phyloP scores from a whole-genome alignment of 2,888 invertebrate genomes.

The Tinea trinotella region DNA sequence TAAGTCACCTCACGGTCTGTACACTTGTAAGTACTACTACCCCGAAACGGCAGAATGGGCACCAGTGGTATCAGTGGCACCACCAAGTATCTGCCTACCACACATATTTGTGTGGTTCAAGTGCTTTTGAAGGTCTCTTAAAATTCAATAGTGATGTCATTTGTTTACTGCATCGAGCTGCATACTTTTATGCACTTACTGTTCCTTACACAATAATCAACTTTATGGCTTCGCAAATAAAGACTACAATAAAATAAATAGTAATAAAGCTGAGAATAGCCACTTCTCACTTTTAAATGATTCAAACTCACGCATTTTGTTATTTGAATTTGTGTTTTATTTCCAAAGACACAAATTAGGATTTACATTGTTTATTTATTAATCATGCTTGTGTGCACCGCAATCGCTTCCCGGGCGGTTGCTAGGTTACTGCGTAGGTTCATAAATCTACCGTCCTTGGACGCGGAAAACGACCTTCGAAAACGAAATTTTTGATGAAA shows the following conservation, averaged over 20 bases:
- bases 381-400: not conserved
- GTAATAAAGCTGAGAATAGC: not conserved
- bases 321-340: not conserved
- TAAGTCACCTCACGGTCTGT: too few species aligned
- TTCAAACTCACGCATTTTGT: not conserved
- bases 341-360: not conserved
- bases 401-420: slow-evolving; percentile 4
- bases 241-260: not conserved
- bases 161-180: not conserved
- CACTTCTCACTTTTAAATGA: not conserved
- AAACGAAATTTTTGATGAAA: not conserved
- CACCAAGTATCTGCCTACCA: too few species aligned
- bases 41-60: too few species aligned
- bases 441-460: not conserved
- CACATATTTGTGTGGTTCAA: too few species aligned
- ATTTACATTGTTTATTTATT: not conserved
- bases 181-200: not conserved
- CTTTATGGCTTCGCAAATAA: not conserved
- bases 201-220: not conserved
- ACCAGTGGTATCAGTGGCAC: too few species aligned
- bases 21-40: too few species aligned
- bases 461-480: not conserved
- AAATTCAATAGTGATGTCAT: slow-evolving; percentile 2
- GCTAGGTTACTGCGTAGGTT: slow-evolving; percentile 8
- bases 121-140: not conserved